Percentiles rank a stretch among this genome's conserved stretches.
phyloP scores from a whole-genome alignment of 1,140 invertebrate genomes.

The Papilio aristodemus region DNA sequence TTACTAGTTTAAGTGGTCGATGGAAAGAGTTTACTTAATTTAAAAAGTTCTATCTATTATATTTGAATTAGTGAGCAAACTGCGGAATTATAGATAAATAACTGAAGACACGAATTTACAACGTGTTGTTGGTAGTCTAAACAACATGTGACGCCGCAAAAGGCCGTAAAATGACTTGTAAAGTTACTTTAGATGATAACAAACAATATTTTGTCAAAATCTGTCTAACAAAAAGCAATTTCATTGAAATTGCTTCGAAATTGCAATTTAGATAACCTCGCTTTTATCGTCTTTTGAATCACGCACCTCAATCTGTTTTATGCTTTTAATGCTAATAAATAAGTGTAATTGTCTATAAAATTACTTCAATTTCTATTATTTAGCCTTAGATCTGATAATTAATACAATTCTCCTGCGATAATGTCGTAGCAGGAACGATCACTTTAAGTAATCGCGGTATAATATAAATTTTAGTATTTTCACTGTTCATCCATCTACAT shows the following conservation, averaged over 20 bases:
- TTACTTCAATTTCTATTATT: neutral
- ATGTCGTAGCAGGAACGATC: neutral
- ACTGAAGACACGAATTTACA: too few relatives aligned
- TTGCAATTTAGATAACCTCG: conserved; percentile 9
- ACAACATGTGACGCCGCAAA: neutral
- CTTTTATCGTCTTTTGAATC: conserved; percentile 16
- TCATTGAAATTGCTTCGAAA: conserved; percentile 4
- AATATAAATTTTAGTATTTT: too few relatives aligned
- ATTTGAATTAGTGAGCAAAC: too few relatives aligned
- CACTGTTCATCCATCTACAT: too few relatives aligned
- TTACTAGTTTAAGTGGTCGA: too few relatives aligned
- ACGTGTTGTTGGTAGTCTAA: neutral
- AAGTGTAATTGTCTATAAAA: neutral
- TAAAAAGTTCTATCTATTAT: too few relatives aligned
- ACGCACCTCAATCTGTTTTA: neutral
- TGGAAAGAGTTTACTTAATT: too few relatives aligned
- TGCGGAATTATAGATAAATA: too few relatives aligned
- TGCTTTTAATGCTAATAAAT: neutral
- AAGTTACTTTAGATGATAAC: neutral
- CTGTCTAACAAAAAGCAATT: conserved; percentile 9
- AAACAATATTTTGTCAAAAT: neutral
- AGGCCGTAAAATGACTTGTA: neutral
- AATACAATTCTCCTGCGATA: too few relatives aligned
- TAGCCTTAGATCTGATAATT: neutral
- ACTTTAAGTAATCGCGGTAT: too few relatives aligned